Base-by-base conservation (phyloP, 2,888 invertebrate genomes). In the Leucoma salicis region DNA sequence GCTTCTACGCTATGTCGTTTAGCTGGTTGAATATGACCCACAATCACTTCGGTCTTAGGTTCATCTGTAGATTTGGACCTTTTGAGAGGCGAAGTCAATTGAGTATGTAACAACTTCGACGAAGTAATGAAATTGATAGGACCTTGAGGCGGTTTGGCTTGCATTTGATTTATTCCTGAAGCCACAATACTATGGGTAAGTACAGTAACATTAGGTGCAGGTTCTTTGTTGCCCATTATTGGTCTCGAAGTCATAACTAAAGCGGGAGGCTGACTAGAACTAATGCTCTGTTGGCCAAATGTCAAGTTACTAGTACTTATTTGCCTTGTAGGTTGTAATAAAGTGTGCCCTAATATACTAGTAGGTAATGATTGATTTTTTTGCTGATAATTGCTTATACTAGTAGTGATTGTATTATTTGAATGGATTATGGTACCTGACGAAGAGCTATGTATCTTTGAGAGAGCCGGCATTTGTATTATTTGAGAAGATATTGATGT, bases 61-160 rank as follows among this genome's bases (percentile, higher is more conserved):
- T 91, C 91, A 54, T 91, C 91, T 0, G 90, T 90, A 5, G 91
- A 91, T 55, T 91, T 91, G 0, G 91, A 91, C 46, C 91, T 72
- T 67, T 91, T 91, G 12, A 91, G 67, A 0, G 91, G 88, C 2
- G 90, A 89, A 0, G 92, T 92, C 35, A 93, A 64, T 61, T 93
- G 92, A 0, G 91, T 92, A 57, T 92, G 92, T 35, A 92, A 65
- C 37, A 92, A 69, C 67, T 87, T 90, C 0, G 89, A 90, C 2
- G 86, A 83, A n/a, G 85, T 87, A 61, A 87, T 88, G 55, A 88
- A 89, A 49, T 83, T 90, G 4, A 84, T 75, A 4, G 85, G 63
- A 1, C 79, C 85, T 11, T 81, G 66, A 8, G 74, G 49, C 4
- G 80, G 73, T 63, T 86, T 86, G 0, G 73, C 54, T 62, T 80